Evolutionary conservation across 2,888 invertebrate genomes (phyloP).

Genomic region (Alentia gelatinosa): DNA sequence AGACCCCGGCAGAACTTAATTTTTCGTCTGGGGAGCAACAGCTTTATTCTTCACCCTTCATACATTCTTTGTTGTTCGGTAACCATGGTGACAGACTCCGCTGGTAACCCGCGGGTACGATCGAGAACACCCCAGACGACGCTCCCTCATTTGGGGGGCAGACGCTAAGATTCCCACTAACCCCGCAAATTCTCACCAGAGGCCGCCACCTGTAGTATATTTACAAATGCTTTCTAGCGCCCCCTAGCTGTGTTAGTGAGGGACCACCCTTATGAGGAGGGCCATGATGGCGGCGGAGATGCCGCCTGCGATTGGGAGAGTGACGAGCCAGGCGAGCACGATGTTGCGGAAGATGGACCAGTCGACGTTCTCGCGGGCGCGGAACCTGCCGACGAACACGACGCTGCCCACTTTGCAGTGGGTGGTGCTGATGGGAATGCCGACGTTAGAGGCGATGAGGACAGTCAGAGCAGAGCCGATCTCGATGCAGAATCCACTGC

Average conservation of each 20-base stretch:
- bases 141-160: background rate
- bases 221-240: background rate
- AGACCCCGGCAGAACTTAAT: background rate
- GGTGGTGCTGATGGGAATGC: constrained; percentile 98
- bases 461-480: constrained; percentile 98
- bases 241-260: constrained; percentile 9
- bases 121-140: no score
- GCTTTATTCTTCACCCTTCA: background rate
- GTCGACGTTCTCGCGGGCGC: constrained; percentile 80
- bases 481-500: constrained; percentile 93
- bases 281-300: constrained; percentile 92
- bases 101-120: background rate
- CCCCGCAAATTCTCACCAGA: background rate
- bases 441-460: constrained; percentile 96
- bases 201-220: background rate
- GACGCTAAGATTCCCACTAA: background rate
- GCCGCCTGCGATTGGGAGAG: constrained; percentile 94
- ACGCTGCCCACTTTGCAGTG: constrained; percentile 99
- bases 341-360: constrained; percentile 88
- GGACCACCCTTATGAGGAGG: background rate
- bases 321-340: constrained; percentile 98
- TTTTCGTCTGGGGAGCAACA: background rate
- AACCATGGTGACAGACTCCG: background rate
- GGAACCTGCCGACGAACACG: constrained; percentile 83
- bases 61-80: background rate